phyloP scores from a whole-genome alignment of 2,888 invertebrate species.

The Cephus pulcher region DNA sequence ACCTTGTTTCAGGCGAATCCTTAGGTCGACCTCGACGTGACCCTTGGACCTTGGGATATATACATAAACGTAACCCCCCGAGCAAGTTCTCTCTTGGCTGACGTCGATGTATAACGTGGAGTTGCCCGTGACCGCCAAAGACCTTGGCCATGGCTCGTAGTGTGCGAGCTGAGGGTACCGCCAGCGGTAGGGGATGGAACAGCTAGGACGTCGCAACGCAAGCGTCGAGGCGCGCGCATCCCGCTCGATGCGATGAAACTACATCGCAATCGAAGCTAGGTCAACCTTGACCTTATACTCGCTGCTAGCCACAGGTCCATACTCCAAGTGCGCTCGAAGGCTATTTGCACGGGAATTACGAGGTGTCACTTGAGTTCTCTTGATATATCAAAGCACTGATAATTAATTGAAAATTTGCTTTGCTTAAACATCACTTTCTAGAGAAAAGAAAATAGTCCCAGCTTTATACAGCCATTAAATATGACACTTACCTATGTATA shows the following conservation, averaged over 20 bases:
- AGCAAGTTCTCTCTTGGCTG: background rate
- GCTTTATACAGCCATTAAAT: background rate
- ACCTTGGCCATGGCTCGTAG: constrained; percentile 62
- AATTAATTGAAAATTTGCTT: background rate
- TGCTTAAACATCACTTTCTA: background rate
- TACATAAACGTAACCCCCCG: background rate
- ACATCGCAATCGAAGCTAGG: constrained; percentile 27
- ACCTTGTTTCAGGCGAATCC: constrained; percentile 15
- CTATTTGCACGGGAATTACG: constrained; percentile 2
- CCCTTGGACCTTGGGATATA: constrained; percentile 15
- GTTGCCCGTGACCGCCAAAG: constrained; percentile 62
- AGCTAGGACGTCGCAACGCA: constrained; percentile 18
- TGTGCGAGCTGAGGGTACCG: constrained; percentile 1
- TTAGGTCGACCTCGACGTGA: constrained; percentile 41
- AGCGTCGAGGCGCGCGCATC: constrained; percentile 43
- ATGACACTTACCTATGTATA: background rate
- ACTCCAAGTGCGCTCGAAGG: background rate
- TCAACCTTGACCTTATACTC: constrained; percentile 55
- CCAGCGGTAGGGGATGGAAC: background rate
- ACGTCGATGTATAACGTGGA: constrained; percentile 40
- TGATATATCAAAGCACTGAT: background rate
- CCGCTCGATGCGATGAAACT: constrained; percentile 44
- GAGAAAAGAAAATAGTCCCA: background rate
- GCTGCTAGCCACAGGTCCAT: constrained; percentile 4
- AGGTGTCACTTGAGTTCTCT: constrained; percentile 4